These are phyloP conservation scores for Xiphorhynchus elegans DNA, from an alignment of 2,113 vertebrate species.

Conservation along the genomic window DNA sequence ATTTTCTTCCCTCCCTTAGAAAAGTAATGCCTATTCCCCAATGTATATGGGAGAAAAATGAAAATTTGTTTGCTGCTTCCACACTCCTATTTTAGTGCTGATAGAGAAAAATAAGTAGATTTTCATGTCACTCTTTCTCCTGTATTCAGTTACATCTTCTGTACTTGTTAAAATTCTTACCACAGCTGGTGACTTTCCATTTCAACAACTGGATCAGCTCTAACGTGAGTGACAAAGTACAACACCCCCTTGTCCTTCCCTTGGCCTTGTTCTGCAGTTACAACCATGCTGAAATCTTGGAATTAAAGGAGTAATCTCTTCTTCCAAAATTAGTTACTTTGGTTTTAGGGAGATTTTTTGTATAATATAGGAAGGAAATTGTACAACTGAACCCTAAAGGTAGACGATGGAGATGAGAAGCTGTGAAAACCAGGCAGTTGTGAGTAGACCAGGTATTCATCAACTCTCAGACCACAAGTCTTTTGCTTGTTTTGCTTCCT, in stretches of 20 bases:
- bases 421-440: not conserved
- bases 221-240: not conserved
- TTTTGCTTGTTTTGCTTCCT: not conserved
- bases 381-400: not conserved
- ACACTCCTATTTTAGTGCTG: not conserved
- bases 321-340: not conserved
- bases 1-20: not conserved
- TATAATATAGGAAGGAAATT: not conserved
- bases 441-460: not conserved
- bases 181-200: not conserved
- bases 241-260: not conserved
- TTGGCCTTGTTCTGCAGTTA: not conserved
- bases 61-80: not conserved
- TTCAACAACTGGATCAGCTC: not conserved
- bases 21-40: not conserved
- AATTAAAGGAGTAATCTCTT: not conserved
- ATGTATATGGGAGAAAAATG: not conserved
- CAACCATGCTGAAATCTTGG: not conserved
- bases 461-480: not conserved
- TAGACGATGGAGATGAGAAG: not conserved
- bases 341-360: not conserved
- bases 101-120: not conserved
- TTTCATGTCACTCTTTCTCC: not conserved
- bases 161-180: not conserved
- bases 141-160: not conserved